Evolutionary conservation across 2,113 vertebrate species (phyloP).

Genomic region (Rhea americana): DNA sequence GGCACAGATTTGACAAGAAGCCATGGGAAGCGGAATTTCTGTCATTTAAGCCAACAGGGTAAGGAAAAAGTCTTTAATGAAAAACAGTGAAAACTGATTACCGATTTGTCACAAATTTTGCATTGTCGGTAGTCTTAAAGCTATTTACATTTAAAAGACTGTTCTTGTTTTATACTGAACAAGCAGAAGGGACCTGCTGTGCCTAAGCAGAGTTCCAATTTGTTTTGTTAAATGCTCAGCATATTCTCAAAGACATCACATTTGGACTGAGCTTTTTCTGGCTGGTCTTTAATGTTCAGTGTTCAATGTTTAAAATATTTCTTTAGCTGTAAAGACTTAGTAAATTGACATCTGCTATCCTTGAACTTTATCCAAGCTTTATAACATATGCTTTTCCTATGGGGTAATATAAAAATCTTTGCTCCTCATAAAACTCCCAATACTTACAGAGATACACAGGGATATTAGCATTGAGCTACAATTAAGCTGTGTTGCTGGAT

Average conservation of each 20-base stretch:
- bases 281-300: background rate
- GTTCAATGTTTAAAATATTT: background rate
- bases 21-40: background rate
- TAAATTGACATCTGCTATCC: background rate
- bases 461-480: background rate
- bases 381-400: background rate
- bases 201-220: background rate
- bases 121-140: background rate
- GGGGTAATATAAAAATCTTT: background rate
- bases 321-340: background rate
- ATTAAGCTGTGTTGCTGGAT: background rate
- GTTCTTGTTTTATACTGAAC: background rate
- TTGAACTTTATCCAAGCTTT: background rate
- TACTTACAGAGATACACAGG: background rate
- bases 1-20: background rate
- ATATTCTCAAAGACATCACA: background rate
- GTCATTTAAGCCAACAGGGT: background rate
- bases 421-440: background rate
- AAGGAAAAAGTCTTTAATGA: background rate
- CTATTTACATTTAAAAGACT: conserved; percentile 12
- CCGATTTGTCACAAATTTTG: background rate
- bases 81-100: background rate
- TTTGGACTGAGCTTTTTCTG: background rate
- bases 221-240: background rate
- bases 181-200: background rate